phyloP scores from a whole-genome alignment of 92 coral and sea anemone genomes.

The Bergia puertoricense region DNA sequence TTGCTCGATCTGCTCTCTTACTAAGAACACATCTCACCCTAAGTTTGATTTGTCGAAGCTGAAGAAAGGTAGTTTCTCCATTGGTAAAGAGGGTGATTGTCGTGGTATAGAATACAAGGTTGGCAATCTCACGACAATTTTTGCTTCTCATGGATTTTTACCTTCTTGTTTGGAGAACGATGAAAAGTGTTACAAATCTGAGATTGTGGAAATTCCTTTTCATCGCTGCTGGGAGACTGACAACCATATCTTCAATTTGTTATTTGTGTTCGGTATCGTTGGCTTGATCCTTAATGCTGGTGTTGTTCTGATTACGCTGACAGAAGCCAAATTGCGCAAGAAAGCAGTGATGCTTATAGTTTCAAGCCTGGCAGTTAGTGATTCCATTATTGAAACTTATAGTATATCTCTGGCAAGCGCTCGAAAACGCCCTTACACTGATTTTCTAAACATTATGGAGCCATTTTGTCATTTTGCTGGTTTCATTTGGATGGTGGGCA shows the following conservation, averaged over 20 bases:
- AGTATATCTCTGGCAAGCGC: slow-evolving; percentile 25
- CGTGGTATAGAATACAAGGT: slow-evolving; percentile 28
- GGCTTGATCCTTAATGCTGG: slow-evolving; percentile 28
- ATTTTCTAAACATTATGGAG: slow-evolving; percentile 30
- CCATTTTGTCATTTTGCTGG: slow-evolving; percentile 66
- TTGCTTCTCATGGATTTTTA: slow-evolving; percentile 5
- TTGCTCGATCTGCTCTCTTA: slow-evolving; percentile 54
- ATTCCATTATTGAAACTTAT: slow-evolving; percentile 1
- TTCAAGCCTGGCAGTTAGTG: slow-evolving; percentile 19
- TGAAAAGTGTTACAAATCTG: slow-evolving; percentile 6
- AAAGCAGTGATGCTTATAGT: slow-evolving; percentile 20
- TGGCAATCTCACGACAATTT: neutral
- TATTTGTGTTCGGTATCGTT: slow-evolving; percentile 13
- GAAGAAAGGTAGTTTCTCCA: slow-evolving; percentile 9
- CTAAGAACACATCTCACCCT: slow-evolving; percentile 43
- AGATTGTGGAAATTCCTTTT: slow-evolving; percentile 16
- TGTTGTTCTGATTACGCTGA: slow-evolving; percentile 10
- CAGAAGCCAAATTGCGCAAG: slow-evolving; percentile 16
- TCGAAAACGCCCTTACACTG: slow-evolving; percentile 45
- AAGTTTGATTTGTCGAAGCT: slow-evolving; percentile 16
- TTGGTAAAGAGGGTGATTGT: slow-evolving; percentile 17
- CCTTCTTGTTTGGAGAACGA: slow-evolving; percentile 23
- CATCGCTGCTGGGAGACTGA: slow-evolving; percentile 39
- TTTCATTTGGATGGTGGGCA: slow-evolving; percentile 72
- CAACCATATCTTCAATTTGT: slow-evolving; percentile 28